A percentile compares a stretch with the other conserved stretches of the same genome.
Evolutionary conservation across 2,888 invertebrate genomes (phyloP).

Genomic region (Argyresthia goedartella): DNA sequence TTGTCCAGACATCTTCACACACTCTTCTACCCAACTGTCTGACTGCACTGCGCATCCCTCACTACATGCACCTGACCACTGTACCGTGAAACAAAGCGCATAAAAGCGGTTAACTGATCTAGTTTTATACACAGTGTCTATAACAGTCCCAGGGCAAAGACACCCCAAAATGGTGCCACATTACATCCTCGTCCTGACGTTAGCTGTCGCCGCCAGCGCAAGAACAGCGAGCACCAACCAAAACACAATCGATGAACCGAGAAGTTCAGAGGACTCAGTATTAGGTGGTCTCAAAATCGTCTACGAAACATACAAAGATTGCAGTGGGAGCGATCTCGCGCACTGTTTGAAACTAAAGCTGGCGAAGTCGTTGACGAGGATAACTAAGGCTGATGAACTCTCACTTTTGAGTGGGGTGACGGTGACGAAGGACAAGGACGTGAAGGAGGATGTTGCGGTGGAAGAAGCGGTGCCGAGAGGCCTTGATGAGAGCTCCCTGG

Average conservation of each 20-base stretch:
- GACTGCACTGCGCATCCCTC: conserved; percentile 63
- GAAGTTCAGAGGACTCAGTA: conserved; percentile 56
- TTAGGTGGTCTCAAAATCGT: conserved; percentile 79
- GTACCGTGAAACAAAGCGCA: conserved; percentile 64
- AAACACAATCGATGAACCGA: conserved; percentile 50
- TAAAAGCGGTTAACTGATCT: conserved; percentile 59
- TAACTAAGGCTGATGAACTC: conserved; percentile 77
- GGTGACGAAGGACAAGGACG: conserved; percentile 75
- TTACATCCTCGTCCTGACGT: conserved; percentile 69
- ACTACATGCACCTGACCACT: conserved; percentile 32
- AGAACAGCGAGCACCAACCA: conserved; percentile 64
- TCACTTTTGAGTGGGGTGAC: conserved; percentile 81
- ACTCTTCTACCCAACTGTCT: conserved; percentile 25
- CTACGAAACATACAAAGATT: conserved; percentile 86
- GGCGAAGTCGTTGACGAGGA: conserved; percentile 81
- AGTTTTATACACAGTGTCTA: conserved; percentile 56
- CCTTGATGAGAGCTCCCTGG: conserved; percentile 79
- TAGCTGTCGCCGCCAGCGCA: conserved; percentile 62
- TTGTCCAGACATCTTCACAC: not conserved
- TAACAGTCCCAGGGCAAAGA: conserved; percentile 48
- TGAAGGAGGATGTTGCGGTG: conserved; percentile 66
- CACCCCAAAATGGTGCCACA: conserved; percentile 68
- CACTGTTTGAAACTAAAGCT: conserved; percentile 85
- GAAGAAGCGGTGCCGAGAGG: conserved; percentile 82
- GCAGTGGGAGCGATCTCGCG: conserved; percentile 76